These are phyloP conservation scores for Hippocampus comes DNA, from an alignment of 2,113 vertebrate genomes.

Conservation along the genomic window DNA sequence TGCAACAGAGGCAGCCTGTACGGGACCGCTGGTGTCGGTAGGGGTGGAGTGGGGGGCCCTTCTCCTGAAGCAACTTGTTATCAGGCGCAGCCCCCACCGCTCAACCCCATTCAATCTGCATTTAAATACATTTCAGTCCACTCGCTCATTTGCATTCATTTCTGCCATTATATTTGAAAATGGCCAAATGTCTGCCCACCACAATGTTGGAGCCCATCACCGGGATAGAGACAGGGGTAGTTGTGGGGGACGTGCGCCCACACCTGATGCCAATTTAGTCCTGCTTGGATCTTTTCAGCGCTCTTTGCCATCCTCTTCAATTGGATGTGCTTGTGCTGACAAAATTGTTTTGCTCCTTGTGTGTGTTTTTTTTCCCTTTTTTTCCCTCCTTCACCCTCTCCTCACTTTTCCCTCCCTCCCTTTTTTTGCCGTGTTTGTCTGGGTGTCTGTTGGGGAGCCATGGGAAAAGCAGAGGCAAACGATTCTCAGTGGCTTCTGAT, in stretches of 20 bases:
- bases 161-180: constrained; percentile 98
- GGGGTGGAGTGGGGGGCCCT: constrained; percentile 83
- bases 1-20: constrained; percentile 76
- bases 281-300: constrained; percentile 83
- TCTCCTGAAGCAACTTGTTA: constrained; percentile 98
- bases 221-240: constrained; percentile 54
- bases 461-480: constrained; percentile 98
- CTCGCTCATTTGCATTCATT: constrained; percentile 99
- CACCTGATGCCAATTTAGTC: constrained; percentile 97
- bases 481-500: constrained; percentile 99
- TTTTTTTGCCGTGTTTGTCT: constrained; percentile 46
- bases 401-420: constrained; percentile 5
- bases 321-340: constrained; percentile 95
- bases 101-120: constrained; percentile 95
- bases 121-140: constrained; percentile 99
- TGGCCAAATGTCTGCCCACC: constrained; percentile 92
- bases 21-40: constrained; percentile 69
- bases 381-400: neutral
- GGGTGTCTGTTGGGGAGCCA: constrained; percentile 92
- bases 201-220: constrained; percentile 93
- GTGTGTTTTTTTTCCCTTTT: constrained; percentile 62
- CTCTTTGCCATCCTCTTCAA: constrained; percentile 86
- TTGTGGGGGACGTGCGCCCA: constrained; percentile 61
- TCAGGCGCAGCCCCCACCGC: constrained; percentile 90
- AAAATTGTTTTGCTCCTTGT: constrained; percentile 87